phyloP scores from a whole-genome alignment of 2,797 vertebrate genomes.

The Gallinago solitaria region DNA sequence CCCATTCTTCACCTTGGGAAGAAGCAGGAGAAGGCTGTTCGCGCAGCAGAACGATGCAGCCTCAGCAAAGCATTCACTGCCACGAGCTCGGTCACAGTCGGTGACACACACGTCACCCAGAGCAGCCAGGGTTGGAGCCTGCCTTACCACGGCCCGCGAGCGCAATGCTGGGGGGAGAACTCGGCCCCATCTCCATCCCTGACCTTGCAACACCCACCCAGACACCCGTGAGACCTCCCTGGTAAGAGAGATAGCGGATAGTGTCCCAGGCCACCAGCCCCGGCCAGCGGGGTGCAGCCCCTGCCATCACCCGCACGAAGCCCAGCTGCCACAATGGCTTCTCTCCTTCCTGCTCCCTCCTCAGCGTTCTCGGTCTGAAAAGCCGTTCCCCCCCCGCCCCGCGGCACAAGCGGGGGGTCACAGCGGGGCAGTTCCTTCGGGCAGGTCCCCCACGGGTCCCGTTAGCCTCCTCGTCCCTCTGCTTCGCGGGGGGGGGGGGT shows the following conservation, averaged over 20 bases:
- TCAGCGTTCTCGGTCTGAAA: not conserved
- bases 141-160: rapidly evolving
- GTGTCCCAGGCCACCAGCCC: not conserved
- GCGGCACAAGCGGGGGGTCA: rapidly evolving
- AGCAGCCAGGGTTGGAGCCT: rapidly evolving
- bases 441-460: rapidly evolving
- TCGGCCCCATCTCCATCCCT: rapidly evolving
- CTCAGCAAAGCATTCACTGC: rapidly evolving
- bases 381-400: rapidly evolving
- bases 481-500: rapidly evolving
- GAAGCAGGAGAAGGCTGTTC: not conserved
- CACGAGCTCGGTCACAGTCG: rapidly evolving
- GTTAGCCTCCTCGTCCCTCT: rapidly evolving
- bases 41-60: rapidly evolving
- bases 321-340: not conserved
- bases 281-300: rapidly evolving
- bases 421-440: rapidly evolving
- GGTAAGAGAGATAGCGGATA: not conserved
- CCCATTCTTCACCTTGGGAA: not conserved
- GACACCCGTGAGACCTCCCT: rapidly evolving
- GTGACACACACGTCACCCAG: not conserved
- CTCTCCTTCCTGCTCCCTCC: not conserved
- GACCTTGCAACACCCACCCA: rapidly evolving
- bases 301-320: rapidly evolving
- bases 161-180: rapidly evolving